Evolutionary conservation across 2,888 invertebrate species (phyloP), one percentile per base, ranked within the genome.

Genomic region (Lamellibrachia satsuma): DNA sequence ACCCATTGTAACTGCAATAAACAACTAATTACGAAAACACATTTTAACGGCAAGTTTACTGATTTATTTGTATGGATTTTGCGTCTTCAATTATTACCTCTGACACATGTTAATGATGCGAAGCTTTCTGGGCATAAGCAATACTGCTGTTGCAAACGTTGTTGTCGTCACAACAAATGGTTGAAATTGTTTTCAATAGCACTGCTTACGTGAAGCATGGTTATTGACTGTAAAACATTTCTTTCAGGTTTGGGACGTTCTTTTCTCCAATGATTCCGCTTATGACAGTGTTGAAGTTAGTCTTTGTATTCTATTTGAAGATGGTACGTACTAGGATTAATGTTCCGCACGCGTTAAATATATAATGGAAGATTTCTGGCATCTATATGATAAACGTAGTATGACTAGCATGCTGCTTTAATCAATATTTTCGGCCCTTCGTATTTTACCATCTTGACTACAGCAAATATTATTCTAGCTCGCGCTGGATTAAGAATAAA

Each of bases 231-330:
- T 22, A 75, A 75, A 15, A 15, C n/a, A n/a, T 75, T 75, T 75
- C 22, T n/a, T 75, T 75, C 75, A 75, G 98, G 98, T 97, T 75
- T 15, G 91, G 91, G 11, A 55, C 55, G 39, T 98, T 98, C 95
- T 98, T 98, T 96, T 98, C 98, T 1, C 98, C 98, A 0, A 97
- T 98, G 51, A 96, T 98, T 11, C 98, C 98, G 0, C 97, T 98
- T 0, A 97, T 98, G 6, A 97, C 98, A 0, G 97, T 98, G 0
- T 95, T 98, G 15, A 97, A 98, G 93, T 97, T 97, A 93, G 98
- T 98, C 94, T 95, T 98, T 0, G 97, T 98, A 94, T 98, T 98
- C 95, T 98, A 98, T 95, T 97, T 98, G 0, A 98, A 98, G 96
- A 95, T 95, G 95, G 96, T 92, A 75, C 11, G 75, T 75, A 15